Conservation (phyloP, 2,113 vertebrate species). For the Aegithalos caudatus region DNA sequence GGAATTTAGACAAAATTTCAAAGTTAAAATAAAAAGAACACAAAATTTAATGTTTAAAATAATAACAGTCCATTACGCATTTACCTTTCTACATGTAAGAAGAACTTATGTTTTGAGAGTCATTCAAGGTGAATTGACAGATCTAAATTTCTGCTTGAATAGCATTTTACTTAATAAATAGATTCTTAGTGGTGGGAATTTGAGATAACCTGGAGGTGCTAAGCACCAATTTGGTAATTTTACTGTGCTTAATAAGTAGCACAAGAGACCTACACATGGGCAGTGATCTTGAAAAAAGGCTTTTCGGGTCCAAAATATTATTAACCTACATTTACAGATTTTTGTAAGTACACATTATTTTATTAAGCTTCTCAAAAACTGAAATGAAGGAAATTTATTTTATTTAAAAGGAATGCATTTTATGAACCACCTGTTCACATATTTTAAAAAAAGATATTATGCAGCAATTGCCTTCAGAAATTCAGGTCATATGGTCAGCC, state of each 20-base stretch:
- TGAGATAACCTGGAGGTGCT: not conserved
- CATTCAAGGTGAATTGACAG: not conserved
- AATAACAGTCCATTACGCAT: not conserved
- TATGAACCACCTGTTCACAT: slow-evolving; percentile 50
- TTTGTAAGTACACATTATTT: not conserved
- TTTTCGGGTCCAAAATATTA: not conserved
- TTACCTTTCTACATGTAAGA: not conserved
- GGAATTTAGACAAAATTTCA: not conserved
- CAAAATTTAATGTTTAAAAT: not conserved
- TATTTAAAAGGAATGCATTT: slow-evolving; percentile 14
- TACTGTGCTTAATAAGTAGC: not conserved
- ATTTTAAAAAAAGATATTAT: slow-evolving; percentile 3
- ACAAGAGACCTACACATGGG: not conserved
- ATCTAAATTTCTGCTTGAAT: not conserved
- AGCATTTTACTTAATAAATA: not conserved
- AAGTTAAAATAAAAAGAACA: not conserved
- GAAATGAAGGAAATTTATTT: slow-evolving; percentile 16
- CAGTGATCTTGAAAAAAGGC: not conserved
- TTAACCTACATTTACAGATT: not conserved
- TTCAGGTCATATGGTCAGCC: slow-evolving; percentile 7
- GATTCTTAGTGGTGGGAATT: not conserved
- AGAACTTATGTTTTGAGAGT: not conserved
- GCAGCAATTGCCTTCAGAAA: slow-evolving; percentile 4
- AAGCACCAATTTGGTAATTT: not conserved
- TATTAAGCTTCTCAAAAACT: slow-evolving; percentile 27